Conservation (phyloP, 2,888 invertebrate genomes). For the Drosophila birchii region DNA sequence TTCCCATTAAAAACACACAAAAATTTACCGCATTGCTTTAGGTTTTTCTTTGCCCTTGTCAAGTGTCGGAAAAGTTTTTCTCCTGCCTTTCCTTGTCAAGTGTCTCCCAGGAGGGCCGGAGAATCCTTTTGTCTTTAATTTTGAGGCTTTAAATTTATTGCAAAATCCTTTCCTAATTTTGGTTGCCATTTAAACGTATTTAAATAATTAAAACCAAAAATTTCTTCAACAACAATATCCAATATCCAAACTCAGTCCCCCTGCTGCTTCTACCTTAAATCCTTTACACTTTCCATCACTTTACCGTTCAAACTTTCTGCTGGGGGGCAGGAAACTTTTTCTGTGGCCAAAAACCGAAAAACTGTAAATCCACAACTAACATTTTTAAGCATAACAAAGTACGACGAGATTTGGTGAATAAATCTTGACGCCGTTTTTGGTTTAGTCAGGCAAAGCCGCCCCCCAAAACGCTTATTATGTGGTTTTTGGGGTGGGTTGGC, state of each 20-base stretch:
- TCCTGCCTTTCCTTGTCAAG: slow-evolving; percentile 11
- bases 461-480: slow-evolving; percentile 62
- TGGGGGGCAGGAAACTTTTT: slow-evolving; percentile 48
- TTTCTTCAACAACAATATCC: background rate
- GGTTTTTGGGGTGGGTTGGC: slow-evolving; percentile 28
- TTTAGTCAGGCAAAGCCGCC: slow-evolving; percentile 67
- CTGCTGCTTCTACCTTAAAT: background rate
- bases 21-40: slow-evolving; percentile 33
- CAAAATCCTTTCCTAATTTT: background rate
- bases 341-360: slow-evolving; percentile 51
- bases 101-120: background rate
- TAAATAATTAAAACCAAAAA: background rate
- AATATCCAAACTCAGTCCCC: background rate
- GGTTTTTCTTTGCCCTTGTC: slow-evolving; percentile 36
- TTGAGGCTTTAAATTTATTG: background rate
- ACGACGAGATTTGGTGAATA: slow-evolving; percentile 70
- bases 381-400: slow-evolving; percentile 75
- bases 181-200: background rate
- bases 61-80: slow-evolving; percentile 62
- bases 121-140: background rate
- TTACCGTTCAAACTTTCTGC: slow-evolving; percentile 21
- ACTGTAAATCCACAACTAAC: slow-evolving; percentile 66
- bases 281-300: slow-evolving; percentile 1
- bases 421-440: slow-evolving; percentile 70
- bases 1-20: slow-evolving; percentile 23